Percentiles rank a stretch among this genome's conserved stretches.
Conservation (phyloP, 2,888 invertebrate species). For the Oscheius myriophilus region DNA sequence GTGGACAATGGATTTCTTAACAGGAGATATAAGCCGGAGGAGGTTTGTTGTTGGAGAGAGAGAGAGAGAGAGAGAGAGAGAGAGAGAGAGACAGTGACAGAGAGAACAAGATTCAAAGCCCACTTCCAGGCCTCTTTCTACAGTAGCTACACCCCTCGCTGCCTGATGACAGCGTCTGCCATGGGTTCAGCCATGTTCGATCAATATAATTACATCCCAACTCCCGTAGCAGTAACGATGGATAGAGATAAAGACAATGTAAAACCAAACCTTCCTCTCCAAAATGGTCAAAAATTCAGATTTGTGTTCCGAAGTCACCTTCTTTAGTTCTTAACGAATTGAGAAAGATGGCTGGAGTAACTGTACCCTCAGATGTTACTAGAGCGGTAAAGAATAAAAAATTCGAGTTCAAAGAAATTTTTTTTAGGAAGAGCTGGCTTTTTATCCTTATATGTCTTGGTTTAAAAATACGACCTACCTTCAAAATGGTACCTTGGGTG, state of each 20-base stretch:
- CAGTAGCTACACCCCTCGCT: conserved; percentile 37
- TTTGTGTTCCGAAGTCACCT: background rate
- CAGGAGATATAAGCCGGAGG: conserved; percentile 30
- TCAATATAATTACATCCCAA: background rate
- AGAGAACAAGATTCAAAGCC: background rate
- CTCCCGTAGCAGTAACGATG: background rate
- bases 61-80: no score
- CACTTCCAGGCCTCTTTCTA: conserved; percentile 37
- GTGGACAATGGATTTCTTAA: conserved; percentile 38
- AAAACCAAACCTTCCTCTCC: no score
- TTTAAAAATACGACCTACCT: no score
- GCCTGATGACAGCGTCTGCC: conserved; percentile 40
- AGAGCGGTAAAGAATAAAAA: background rate
- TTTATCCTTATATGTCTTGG: no score
- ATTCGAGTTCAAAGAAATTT: no score
- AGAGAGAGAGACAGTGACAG: no score
- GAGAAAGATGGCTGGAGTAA: background rate
- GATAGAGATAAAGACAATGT: background rate
- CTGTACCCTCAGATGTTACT: background rate
- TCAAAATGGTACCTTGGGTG: no score
- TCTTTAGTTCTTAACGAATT: background rate
- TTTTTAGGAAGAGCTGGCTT: no score
- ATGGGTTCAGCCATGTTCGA: conserved; percentile 34
- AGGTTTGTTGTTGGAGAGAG: conserved; percentile 25
- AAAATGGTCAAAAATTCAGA: background rate